phyloP scores from a whole-genome alignment of 2,797 vertebrate genomes.

The Smutsia temminckii region DNA sequence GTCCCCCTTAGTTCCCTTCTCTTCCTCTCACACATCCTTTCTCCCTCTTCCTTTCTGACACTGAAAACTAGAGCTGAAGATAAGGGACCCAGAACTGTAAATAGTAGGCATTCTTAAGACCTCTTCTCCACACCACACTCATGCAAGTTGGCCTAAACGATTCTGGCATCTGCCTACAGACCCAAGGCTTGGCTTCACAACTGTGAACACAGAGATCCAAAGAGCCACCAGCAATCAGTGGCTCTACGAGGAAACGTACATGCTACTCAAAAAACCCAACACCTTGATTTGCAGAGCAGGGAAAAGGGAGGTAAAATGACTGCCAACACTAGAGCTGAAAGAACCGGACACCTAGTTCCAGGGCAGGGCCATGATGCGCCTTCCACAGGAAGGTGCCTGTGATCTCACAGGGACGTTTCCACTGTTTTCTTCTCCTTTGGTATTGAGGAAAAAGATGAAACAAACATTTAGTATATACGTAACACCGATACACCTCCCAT shows the following conservation, averaged over 20 bases:
- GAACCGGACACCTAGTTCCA: too few species aligned
- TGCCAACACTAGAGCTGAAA: not conserved
- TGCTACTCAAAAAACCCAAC: not conserved
- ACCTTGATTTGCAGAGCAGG: not conserved
- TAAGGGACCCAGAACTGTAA: not conserved
- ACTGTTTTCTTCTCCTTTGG: not conserved
- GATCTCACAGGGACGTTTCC: not conserved
- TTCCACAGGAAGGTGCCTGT: not conserved
- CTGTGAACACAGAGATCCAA: not conserved
- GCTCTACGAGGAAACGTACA: not conserved
- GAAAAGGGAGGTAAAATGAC: not conserved
- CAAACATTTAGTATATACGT: not conserved
- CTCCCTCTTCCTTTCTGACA: not conserved
- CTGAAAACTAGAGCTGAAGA: not conserved
- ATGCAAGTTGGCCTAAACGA: rapidly evolving
- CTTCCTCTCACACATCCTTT: not conserved
- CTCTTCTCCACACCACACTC: not conserved
- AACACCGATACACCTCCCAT: not conserved
- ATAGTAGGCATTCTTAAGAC: rapidly evolving
- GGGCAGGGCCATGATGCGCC: not conserved
- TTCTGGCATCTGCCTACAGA: not conserved
- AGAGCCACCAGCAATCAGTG: not conserved
- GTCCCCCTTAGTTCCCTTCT: not conserved
- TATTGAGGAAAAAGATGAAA: not conserved
- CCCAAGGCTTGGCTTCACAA: not conserved